phyloP scores from a whole-genome alignment of 2,113 vertebrate genomes.

The Aegotheles bennettii region DNA sequence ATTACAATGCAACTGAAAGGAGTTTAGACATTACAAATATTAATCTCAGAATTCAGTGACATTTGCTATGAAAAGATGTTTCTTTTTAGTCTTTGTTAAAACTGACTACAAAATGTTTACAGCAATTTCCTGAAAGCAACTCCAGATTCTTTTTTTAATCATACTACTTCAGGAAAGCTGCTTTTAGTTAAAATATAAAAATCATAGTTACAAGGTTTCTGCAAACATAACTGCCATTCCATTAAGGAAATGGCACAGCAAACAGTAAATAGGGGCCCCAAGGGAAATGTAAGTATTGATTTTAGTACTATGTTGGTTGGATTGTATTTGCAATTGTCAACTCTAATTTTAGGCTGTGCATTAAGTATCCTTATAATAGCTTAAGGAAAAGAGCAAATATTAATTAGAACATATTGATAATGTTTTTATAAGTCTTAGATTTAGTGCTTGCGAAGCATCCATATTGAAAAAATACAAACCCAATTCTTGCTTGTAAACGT shows the following conservation, averaged over 20 bases:
- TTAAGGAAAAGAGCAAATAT: constrained; percentile 75
- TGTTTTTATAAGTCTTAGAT: constrained; percentile 62
- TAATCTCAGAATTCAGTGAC: neutral
- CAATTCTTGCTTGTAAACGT: neutral
- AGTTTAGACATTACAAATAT: neutral
- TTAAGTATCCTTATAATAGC: constrained; percentile 79
- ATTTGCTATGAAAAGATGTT: neutral
- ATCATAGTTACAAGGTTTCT: constrained; percentile 79
- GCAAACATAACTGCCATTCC: constrained; percentile 83
- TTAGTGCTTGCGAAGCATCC: constrained; percentile 23
- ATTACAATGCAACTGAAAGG: constrained; percentile 16
- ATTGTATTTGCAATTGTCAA: constrained; percentile 86
- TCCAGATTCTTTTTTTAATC: constrained; percentile 62
- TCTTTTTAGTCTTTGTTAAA: constrained; percentile 12
- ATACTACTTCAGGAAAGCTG: constrained; percentile 76
- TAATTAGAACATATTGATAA: constrained; percentile 77
- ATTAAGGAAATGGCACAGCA: constrained; percentile 84
- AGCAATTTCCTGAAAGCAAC: constrained; percentile 60
- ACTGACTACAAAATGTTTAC: constrained; percentile 45
- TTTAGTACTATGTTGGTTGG: constrained; percentile 83
- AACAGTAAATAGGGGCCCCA: constrained; percentile 82
- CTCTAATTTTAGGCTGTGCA: constrained; percentile 80
- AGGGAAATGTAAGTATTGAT: constrained; percentile 86
- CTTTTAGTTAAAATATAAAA: constrained; percentile 86
- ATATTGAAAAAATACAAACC: constrained; percentile 38